These are phyloP conservation scores for Mus musculus DNA, from an alignment of 2,113 vertebrate genomes.

Conservation along the genomic window GRCm39 chr12:54449001-54449500, in stretches of 20 bases:
- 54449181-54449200: neutral
- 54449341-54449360: neutral
- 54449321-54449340: neutral
- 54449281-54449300: neutral
- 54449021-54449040: neutral
- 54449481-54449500: conserved; percentile 2
- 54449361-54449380: neutral
- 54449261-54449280: neutral
- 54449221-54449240: neutral
- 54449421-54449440: neutral
- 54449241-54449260: neutral
- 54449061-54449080: neutral
- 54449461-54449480: conserved; percentile 42
- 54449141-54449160: neutral
- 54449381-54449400: neutral
- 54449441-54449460: neutral
- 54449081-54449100: neutral
- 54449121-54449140: neutral
- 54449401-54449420: conserved; percentile 2
- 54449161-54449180: neutral
- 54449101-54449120: conserved; percentile 15
- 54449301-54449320: neutral
- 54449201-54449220: neutral
- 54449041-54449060: neutral
- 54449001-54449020: neutral